These are phyloP conservation scores for Acrobasis suavella DNA, from an alignment of 2,888 invertebrate species.

Conservation along the genomic window DNA sequence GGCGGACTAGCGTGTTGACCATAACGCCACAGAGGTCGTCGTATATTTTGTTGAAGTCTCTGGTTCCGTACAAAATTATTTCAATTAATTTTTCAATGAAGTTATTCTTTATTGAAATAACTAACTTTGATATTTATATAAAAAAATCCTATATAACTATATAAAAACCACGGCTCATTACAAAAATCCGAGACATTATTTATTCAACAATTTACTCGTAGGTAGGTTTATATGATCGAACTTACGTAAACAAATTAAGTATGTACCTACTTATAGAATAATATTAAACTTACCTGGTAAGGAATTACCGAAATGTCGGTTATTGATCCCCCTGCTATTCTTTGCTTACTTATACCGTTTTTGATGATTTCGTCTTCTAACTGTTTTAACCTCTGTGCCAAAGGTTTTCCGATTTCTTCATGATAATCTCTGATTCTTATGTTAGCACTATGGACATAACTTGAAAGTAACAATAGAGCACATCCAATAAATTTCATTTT, in stretches of 20 bases:
- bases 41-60: too few species aligned
- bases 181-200: too few species aligned
- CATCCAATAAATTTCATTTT: not conserved
- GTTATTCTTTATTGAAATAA: not conserved
- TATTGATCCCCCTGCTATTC: conserved; percentile 11
- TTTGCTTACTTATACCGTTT: not conserved
- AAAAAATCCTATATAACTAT: too few species aligned
- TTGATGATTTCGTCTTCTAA: not conserved
- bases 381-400: not conserved
- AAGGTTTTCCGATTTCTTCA: conserved; percentile 8
- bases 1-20: too few species aligned
- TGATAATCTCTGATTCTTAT: conserved; percentile 1
- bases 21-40: too few species aligned
- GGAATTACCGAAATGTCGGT: conserved; percentile 8
- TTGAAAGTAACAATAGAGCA: not conserved
- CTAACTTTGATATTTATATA: not conserved
- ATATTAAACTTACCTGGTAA: conserved; percentile 4
- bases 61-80: not conserved
- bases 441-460: not conserved
- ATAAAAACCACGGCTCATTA: too few species aligned
- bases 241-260: too few species aligned
- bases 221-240: too few species aligned
- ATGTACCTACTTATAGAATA: not conserved
- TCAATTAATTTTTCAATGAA: not conserved
- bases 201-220: too few species aligned